Evolutionary conservation across 2,888 invertebrate species (phyloP), one percentile per base, ranked within the genome.

Genomic region (Cataglyphis altisquamis): DNA sequence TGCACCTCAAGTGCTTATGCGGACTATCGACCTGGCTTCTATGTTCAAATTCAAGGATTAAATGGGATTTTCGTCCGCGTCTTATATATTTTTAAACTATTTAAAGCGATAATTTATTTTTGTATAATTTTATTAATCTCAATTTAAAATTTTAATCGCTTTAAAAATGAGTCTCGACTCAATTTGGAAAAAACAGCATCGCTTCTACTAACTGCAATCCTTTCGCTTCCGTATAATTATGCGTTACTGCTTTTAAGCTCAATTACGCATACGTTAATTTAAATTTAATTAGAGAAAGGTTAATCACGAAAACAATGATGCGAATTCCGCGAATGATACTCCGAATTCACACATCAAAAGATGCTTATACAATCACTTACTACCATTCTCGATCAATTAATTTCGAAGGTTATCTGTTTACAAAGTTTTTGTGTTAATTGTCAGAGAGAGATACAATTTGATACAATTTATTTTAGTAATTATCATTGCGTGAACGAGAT

Each of bases 1-100:
- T 73, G 67, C 84, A 84, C 81, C 86, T 81, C 82, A 72, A 75
- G 66, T 29, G 66, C 75, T 68, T 32, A 78, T 52, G 62, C 77
- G 12, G 57, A 48, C 52, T 77, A 86, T 84, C 73, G 57, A 63
- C 36, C 39, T 80, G 74, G 64, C 80, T 48, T 80, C 41, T 12
- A 29, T 25, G n/a, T 72, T 60, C 25, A 36, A 64, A 84, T 80
- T 68, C 70, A 52, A 66, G 41, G 60, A 70, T 80, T 60, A 72
- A 18, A 9, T 32, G 21, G 0, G n/a, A 18, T 60, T 15, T 39
- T 9, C 25, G 32, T 45, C 12, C 15, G 39, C 57, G 21, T 60
- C 60, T 72, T 55, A 45, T 21, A 72, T 80, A 45, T 72, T 80
- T 80, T 21, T 36, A 4, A 25, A 70, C 8, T 68, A 8, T 4